A percentile compares a stretch with the other conserved stretches of the same genome.
Evolutionary conservation across 2,888 invertebrate genomes (phyloP).

Genomic region (Amitus sp.): DNA sequence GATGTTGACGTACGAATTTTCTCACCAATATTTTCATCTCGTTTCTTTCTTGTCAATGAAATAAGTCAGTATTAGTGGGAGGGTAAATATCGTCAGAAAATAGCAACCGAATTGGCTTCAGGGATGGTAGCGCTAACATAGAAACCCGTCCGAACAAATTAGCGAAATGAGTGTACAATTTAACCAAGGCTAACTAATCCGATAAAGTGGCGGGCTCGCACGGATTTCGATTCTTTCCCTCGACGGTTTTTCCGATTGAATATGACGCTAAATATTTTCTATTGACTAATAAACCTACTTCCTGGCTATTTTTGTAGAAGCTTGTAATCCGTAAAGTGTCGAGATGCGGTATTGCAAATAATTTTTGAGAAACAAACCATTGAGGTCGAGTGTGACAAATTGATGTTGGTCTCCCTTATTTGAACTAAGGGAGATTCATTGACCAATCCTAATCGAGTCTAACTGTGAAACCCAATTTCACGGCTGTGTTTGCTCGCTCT

Average conservation of each 20-base stretch:
- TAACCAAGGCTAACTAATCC: conserved; percentile 55
- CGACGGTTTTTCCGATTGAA: conserved; percentile 48
- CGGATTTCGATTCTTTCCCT: conserved; percentile 49
- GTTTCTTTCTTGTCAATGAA: not conserved
- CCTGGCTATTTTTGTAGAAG: conserved; percentile 19
- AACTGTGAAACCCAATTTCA: conserved; percentile 57
- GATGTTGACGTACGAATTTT: too few relatives aligned
- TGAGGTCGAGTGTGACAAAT: not conserved
- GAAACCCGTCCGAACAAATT: conserved; percentile 47
- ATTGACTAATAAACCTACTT: conserved; percentile 54
- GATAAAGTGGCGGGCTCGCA: conserved; percentile 55
- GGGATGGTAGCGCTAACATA: conserved; percentile 44
- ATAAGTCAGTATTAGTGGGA: conserved; percentile 5
- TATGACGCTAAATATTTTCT: conserved; percentile 51
- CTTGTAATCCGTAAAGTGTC: too few relatives aligned
- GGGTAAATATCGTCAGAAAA: conserved; percentile 16
- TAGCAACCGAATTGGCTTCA: conserved; percentile 19
- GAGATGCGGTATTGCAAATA: too few relatives aligned
- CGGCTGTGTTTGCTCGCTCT: conserved; percentile 51
- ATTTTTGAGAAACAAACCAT: not conserved
- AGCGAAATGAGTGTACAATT: conserved; percentile 51
- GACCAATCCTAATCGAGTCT: conserved; percentile 55
- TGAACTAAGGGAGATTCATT: conserved; percentile 19
- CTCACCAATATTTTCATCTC: too few relatives aligned
- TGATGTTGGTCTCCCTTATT: not conserved